Evolutionary conservation across 1,140 invertebrate genomes (phyloP), one percentile per base, ranked within the genome.

Genomic region (Lordiphosa stackelbergi): DNA sequence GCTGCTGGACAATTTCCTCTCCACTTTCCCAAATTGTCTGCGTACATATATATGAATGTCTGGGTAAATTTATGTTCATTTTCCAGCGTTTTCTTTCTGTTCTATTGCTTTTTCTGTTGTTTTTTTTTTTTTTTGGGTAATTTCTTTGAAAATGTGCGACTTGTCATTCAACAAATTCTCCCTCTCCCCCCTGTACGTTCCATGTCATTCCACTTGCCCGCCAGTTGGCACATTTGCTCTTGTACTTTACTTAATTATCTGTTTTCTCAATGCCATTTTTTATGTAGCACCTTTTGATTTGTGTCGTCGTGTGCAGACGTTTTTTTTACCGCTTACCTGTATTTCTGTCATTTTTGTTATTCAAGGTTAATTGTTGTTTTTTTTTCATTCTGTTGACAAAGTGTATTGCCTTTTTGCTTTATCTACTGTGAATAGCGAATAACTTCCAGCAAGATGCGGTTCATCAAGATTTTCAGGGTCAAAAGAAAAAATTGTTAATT

Each of bases 71-170:
- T 81, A 81, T 84, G 77, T 60, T 34, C 61, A 58, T 77, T 74
- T 83, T 61, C 53, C 66, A 52, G 56, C 75, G 71, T 74, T 75
- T 81, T 70, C 51, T 51, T 45, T 58, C 54, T 63, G 55, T 46
- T 60, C 43, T 61, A 49, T 66, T 43, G 40, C 38, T 34, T 45
- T 53, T 43, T 46, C 24, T 31, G 11, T 22, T 46, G 43, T 46
- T 8, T 28, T 52, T 28, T 46, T 52, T 51, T 51, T 43, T 40
- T 58, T 66, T 74, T 63, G 52, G 61, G 48, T 81, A 74, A 79
- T 79, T 79, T 83, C 77, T 83, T 81, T 81, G 78, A 81, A 77
- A 81, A 81, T 81, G 77, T 77, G 77, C 77, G 77, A 81, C 77
- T 81, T 81, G 77, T 81, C 77, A 81, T 69, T 81, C 75, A 73